Percentiles rank a stretch among this genome's conserved stretches.
These are phyloP conservation scores for Gymnocephalus cernua DNA, from an alignment of 2,113 vertebrate species.

Conservation along the genomic window DNA sequence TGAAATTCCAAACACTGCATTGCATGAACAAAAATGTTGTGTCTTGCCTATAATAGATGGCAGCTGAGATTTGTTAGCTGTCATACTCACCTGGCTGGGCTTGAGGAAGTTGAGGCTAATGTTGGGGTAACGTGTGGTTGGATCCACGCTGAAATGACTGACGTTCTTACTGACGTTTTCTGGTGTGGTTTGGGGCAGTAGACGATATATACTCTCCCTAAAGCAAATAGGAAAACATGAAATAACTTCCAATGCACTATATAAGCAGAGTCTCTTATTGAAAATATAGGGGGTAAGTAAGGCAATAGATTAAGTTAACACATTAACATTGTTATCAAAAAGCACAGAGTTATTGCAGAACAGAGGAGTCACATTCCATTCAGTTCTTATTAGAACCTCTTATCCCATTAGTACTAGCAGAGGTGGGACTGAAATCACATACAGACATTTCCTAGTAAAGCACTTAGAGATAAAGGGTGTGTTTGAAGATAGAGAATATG, in stretches of 20 bases:
- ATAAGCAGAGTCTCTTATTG: background rate
- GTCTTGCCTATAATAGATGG: background rate
- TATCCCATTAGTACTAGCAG: slow-evolving; percentile 58
- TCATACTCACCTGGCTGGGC: slow-evolving; percentile 90
- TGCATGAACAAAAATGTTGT: background rate
- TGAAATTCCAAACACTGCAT: background rate
- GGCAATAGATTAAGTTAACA: background rate
- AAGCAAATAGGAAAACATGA: slow-evolving; percentile 22
- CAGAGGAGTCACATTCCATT: slow-evolving; percentile 60
- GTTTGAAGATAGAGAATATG: slow-evolving; percentile 41
- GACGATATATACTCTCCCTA: slow-evolving; percentile 96
- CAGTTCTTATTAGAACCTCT: slow-evolving; percentile 42
- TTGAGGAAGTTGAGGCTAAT: slow-evolving; percentile 92
- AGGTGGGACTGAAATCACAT: slow-evolving; percentile 60
- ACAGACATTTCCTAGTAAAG: slow-evolving; percentile 64
- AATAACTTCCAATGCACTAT: background rate
- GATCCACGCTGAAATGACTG: slow-evolving; percentile 96
- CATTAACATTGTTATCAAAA: slow-evolving; percentile 25
- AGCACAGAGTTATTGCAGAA: slow-evolving; percentile 10
- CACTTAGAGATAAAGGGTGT: slow-evolving; percentile 77
- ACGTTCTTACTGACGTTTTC: slow-evolving; percentile 99
- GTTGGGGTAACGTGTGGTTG: slow-evolving; percentile 96
- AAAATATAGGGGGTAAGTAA: background rate
- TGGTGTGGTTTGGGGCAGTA: slow-evolving; percentile 97
- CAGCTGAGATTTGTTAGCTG: too few relatives aligned